These are phyloP conservation scores for Lysandra bellargus DNA, from an alignment of 2,888 invertebrate species.

Conservation along the genomic window DNA sequence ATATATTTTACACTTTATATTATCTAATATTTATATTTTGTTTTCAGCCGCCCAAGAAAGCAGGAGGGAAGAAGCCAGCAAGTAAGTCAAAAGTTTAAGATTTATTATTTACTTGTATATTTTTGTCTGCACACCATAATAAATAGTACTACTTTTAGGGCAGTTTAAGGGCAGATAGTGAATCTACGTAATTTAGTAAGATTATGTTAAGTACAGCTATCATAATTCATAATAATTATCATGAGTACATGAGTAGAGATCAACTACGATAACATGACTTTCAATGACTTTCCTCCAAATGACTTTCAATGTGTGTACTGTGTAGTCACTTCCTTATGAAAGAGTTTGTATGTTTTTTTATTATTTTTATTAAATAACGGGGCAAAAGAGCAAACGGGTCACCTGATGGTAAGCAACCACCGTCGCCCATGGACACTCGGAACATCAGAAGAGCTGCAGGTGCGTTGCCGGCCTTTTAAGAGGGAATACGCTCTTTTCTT, in stretches of 20 bases:
- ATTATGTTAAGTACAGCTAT: background rate
- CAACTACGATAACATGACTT: too few species aligned
- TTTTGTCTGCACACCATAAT: background rate
- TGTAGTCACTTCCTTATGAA: too few species aligned
- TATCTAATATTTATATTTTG: slow-evolving; percentile 28
- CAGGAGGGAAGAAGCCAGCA: slow-evolving; percentile 62
- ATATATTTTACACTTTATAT: slow-evolving; percentile 20
- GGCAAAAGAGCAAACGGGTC: too few species aligned
- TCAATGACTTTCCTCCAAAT: too few species aligned
- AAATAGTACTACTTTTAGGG: background rate
- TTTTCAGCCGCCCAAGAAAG: slow-evolving; percentile 70
- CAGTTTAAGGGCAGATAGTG: background rate
- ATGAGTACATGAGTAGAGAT: background rate
- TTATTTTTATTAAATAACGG: too few species aligned
- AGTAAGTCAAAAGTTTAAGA: slow-evolving; percentile 47
- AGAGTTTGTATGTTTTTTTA: too few species aligned
- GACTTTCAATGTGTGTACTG: too few species aligned
- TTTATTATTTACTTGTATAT: background rate
- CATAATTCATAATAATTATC: background rate
- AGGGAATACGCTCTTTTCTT: too few species aligned
- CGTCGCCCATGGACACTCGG: too few species aligned
- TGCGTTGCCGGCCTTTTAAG: too few species aligned
- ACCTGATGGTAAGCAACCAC: too few species aligned
- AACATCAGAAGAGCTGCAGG: too few species aligned
- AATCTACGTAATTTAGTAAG: background rate